phyloP scores from a whole-genome alignment of 2,888 invertebrate genomes.

The Abrostola tripartita region DNA sequence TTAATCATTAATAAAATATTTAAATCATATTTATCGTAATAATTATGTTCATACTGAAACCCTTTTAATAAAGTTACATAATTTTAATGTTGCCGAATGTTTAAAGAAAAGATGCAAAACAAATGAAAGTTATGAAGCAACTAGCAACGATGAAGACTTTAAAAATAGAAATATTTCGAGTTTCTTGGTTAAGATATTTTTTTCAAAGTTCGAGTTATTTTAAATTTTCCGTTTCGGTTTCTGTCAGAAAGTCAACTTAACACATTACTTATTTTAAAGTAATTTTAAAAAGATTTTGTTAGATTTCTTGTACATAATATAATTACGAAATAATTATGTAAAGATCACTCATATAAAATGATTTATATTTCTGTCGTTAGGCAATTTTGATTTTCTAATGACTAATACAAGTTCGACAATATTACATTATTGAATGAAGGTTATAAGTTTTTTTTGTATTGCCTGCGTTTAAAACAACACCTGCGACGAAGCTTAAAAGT shows the following conservation, averaged over 20 bases:
- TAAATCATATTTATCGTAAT: neutral
- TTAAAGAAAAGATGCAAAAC: slow-evolving; percentile 16
- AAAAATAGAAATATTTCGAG: slow-evolving; percentile 29
- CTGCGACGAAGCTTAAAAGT: slow-evolving; percentile 2
- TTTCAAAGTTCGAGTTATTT: slow-evolving; percentile 34
- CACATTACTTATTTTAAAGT: too few relatives aligned
- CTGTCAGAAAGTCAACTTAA: too few relatives aligned
- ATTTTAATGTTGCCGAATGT: slow-evolving; percentile 9
- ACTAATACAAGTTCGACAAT: too few relatives aligned
- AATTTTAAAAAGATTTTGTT: too few relatives aligned
- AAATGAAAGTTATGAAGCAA: slow-evolving; percentile 36
- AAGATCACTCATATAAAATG: too few relatives aligned
- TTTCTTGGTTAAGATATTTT: slow-evolving; percentile 19
- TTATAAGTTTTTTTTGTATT: too few relatives aligned
- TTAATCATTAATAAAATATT: neutral
- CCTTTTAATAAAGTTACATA: slow-evolving; percentile 7
- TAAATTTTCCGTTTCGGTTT: slow-evolving; percentile 24
- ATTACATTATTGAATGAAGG: too few relatives aligned
- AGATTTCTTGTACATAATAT: too few relatives aligned
- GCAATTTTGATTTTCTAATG: too few relatives aligned
- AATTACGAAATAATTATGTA: too few relatives aligned
- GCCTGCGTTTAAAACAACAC: too few relatives aligned
- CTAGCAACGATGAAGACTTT: slow-evolving; percentile 24
- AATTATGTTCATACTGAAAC: slow-evolving; percentile 3
- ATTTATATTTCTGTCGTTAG: too few relatives aligned